A percentile compares a stretch with the other conserved stretches of the same genome.
These are phyloP conservation scores for Petroica traversi DNA, from an alignment of 2,113 vertebrate species.

Conservation along the genomic window DNA sequence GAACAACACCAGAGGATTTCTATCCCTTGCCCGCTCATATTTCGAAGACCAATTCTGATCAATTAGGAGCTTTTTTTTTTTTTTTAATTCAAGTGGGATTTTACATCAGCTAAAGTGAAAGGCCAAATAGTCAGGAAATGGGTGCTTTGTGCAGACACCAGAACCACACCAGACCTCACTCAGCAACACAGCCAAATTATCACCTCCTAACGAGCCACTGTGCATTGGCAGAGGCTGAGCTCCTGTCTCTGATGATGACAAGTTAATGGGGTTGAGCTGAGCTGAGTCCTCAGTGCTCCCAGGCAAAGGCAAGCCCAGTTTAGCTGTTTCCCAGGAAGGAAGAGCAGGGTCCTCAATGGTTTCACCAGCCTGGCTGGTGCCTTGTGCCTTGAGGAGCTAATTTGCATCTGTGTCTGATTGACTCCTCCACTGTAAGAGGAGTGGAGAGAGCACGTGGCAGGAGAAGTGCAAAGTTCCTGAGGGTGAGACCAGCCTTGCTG, in stretches of 20 bases:
- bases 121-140: neutral
- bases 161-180: neutral
- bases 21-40: neutral
- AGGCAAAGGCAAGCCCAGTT: neutral
- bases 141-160: neutral
- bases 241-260: neutral
- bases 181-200: neutral
- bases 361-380: neutral
- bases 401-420: neutral
- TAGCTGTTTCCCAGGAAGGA: neutral
- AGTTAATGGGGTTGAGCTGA: neutral
- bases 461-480: neutral
- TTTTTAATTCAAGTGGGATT: neutral
- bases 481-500: neutral
- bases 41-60: neutral
- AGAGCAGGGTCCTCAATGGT: accelerated
- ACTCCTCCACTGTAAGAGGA: neutral
- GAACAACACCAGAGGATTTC: neutral
- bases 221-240: neutral
- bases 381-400: neutral
- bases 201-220: neutral
- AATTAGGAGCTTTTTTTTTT: neutral
- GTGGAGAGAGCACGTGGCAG: accelerated
- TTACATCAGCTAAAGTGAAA: neutral
- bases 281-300: neutral